Base-by-base conservation (phyloP, 2,797 vertebrate species). In the Dendrocincla fuliginosa region DNA sequence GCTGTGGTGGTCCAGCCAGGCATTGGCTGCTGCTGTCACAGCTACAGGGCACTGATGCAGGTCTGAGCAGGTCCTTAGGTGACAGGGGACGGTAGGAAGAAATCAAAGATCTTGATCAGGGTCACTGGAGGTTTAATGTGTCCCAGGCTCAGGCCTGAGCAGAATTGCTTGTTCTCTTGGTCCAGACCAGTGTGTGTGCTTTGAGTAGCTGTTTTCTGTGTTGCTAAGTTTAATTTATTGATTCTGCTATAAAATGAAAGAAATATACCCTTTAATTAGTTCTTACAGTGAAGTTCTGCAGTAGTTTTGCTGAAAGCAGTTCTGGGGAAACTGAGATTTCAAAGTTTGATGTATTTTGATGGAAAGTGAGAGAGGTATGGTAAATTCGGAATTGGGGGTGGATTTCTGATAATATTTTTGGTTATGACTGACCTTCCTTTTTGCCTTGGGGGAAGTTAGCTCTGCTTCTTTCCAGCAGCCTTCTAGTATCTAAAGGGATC, bases 11-110 rank as follows among this genome's bases (percentile, higher is more conserved):
- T 20, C 37, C 32, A 56, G 56, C 19, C 2, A 22, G 2, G 32
- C 0, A 0, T 11, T 70, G 59, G 37, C 17, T 70, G 64, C 23
- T 53, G 52, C 16, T 0, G 1, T 44, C 0, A 1, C 33, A 39
- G 68, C 28, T 52, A 4, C 41, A 27, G 69, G 56, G n/a, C n/a
- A 23, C 24, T 44, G 61, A 41, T 0, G 0, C 12, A 14, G 39
- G 41, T 75, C 44, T 71, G 27, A 56, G 33, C 41, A 70, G 52
- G 71, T 86, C 20, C 56, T 32, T 44, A 19, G 53, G 11, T 37
- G 77, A 27, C 41, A 17, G 56, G 23, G 64, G 67, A 27, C 37
- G 49, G 11, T 3, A 42, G 27, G 46, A 68, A 42, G n/a, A 65
- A 76, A 39, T 47, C 15, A 8, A 12, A 83, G 30, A 42, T 53